phyloP scores from a whole-genome alignment of 1,140 invertebrate genomes.

The Macrostomum lignano region DNA sequence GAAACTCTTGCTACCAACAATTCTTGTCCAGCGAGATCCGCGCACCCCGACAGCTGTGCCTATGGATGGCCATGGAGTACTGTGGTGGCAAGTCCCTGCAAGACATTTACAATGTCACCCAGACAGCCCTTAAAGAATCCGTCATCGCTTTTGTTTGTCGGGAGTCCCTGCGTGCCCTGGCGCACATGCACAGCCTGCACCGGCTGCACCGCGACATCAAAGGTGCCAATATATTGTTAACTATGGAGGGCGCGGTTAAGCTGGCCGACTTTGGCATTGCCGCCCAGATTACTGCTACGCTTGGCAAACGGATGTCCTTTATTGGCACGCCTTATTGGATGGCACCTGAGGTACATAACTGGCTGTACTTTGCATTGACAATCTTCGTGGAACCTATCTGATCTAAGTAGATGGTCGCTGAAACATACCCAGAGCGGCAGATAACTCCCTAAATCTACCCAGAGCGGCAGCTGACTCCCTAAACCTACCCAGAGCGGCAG shows the following conservation, averaged over 20 bases:
- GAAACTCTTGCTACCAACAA: too few relatives aligned
- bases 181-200: slow-evolving; percentile 73
- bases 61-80: slow-evolving; percentile 99
- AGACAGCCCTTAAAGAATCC: slow-evolving; percentile 53
- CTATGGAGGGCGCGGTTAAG: slow-evolving; percentile 82
- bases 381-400: too few relatives aligned
- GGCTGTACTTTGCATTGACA: too few relatives aligned
- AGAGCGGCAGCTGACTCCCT: too few relatives aligned
- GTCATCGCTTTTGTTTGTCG: slow-evolving; percentile 91
- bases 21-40: too few relatives aligned
- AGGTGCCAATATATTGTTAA: slow-evolving; percentile 88
- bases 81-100: slow-evolving; percentile 87
- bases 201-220: slow-evolving; percentile 77
- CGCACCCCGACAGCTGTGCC: too few relatives aligned
- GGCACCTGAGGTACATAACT: too few relatives aligned
- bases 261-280: slow-evolving; percentile 96
- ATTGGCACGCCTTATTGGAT: slow-evolving; percentile 98
- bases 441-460: too few relatives aligned
- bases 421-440: too few relatives aligned
- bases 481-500: too few relatives aligned
- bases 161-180: slow-evolving; percentile 75
- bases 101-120: slow-evolving; percentile 43
- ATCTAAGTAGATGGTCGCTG: too few relatives aligned
- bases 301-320: slow-evolving; percentile 92
- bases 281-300: slow-evolving; percentile 90